A percentile compares a stretch with the other conserved stretches of the same genome.
phyloP scores from a whole-genome alignment of 2,888 invertebrate species.

The Dorcus parallelipipedus region DNA sequence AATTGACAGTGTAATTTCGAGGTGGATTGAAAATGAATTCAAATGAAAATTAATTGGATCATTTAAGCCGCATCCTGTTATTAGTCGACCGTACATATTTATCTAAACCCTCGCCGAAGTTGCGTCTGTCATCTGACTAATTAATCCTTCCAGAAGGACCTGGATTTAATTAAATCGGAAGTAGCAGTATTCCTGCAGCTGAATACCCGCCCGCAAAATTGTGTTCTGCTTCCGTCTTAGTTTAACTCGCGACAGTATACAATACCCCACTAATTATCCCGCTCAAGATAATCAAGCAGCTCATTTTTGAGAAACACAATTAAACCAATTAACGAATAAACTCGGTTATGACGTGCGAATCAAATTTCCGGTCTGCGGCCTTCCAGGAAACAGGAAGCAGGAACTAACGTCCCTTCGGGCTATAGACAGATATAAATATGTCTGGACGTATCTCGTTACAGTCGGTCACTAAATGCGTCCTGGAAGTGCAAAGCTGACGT shows the following conservation, averaged over 20 bases:
- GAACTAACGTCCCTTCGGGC: constrained; percentile 9
- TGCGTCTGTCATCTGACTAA: constrained; percentile 44
- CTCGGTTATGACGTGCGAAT: neutral
- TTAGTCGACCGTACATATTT: constrained; percentile 40
- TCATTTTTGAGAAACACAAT: neutral
- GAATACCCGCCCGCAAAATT: constrained; percentile 36
- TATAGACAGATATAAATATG: constrained; percentile 10
- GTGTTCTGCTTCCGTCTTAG: constrained; percentile 9
- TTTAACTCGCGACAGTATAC: neutral
- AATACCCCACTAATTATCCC: neutral
- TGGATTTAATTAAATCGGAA: constrained; percentile 45
- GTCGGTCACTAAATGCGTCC: too few relatives aligned
- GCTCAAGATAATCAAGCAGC: neutral
- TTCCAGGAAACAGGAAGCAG: constrained; percentile 3
- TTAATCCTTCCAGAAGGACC: constrained; percentile 44
- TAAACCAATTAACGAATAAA: too few relatives aligned
- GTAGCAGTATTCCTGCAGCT: constrained; percentile 40
- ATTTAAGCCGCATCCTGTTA: constrained; percentile 43
- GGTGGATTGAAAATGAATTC: constrained; percentile 38
- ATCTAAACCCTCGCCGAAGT: constrained; percentile 37
- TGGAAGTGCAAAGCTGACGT: too few relatives aligned
- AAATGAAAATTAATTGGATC: constrained; percentile 44
- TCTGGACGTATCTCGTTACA: constrained; percentile 16
- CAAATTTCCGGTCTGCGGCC: constrained; percentile 2
- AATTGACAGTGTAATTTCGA: constrained; percentile 33